phyloP scores from a whole-genome alignment of 1,140 invertebrate genomes.

The Pogonomyrmex californicus region DNA sequence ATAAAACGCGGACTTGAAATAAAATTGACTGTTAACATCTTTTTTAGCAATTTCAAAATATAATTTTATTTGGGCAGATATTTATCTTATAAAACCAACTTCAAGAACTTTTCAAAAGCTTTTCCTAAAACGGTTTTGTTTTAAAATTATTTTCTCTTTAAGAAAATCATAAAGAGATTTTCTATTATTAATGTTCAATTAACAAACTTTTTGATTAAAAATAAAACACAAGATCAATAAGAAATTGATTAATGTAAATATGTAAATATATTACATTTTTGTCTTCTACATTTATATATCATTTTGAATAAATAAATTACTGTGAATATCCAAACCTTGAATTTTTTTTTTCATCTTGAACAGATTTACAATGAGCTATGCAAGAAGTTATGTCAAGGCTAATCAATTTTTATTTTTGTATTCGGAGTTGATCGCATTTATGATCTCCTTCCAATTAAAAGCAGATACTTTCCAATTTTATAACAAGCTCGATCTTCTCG shows the following conservation, averaged over 20 bases:
- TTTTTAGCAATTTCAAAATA: neutral
- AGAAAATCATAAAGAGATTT: neutral
- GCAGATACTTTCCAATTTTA: constrained; percentile 33
- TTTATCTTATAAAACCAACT: neutral
- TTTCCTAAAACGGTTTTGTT: neutral
- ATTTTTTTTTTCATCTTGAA: neutral
- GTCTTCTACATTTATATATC: neutral
- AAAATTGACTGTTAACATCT: too few species aligned
- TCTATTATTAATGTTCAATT: too few species aligned
- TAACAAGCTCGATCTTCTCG: constrained; percentile 40
- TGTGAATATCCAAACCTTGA: neutral
- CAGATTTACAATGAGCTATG: neutral
- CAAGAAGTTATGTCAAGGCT: neutral
- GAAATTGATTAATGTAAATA: neutral
- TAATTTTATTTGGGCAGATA: neutral
- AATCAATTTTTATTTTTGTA: constrained; percentile 43
- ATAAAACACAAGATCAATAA: neutral
- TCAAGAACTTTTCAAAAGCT: neutral
- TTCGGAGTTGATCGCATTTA: neutral
- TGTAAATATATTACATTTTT: neutral
- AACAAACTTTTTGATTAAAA: neutral
- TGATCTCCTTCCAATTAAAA: neutral
- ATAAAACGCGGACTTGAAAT: too few species aligned
- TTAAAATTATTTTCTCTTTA: too few species aligned
- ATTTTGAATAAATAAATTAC: neutral